These are phyloP conservation scores for Bucco capensis DNA, from an alignment of 2,113 vertebrate species.

Conservation along the genomic window DNA sequence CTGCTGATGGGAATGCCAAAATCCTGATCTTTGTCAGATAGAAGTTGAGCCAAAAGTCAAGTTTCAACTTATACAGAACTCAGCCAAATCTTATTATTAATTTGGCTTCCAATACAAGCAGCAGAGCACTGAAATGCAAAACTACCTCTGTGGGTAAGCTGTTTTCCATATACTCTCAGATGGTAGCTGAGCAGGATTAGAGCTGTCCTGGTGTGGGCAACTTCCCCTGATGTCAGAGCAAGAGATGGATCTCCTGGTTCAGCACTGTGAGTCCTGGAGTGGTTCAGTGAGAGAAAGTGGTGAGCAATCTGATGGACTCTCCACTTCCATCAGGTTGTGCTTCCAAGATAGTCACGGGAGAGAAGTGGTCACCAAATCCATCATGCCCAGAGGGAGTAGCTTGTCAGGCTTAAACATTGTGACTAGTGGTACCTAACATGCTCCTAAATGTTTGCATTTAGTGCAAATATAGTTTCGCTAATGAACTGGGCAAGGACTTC, in stretches of 20 bases:
- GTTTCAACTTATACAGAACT: not conserved
- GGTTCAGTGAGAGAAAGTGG: not conserved
- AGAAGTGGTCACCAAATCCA: not conserved
- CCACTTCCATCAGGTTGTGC: not conserved
- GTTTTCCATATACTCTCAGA: not conserved
- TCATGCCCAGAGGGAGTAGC: rapidly evolving
- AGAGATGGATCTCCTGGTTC: not conserved
- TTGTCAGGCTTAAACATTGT: not conserved
- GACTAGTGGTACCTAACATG: not conserved
- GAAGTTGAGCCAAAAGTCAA: not conserved
- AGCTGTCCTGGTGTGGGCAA: not conserved
- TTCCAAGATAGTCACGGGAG: not conserved
- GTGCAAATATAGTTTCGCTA: not conserved
- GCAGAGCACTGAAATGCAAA: not conserved
- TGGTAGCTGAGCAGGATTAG: not conserved
- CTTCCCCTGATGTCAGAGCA: rapidly evolving
- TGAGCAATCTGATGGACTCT: not conserved
- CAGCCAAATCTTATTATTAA: not conserved
- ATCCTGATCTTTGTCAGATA: not conserved
- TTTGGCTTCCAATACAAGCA: not conserved
- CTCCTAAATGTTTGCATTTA: not conserved
- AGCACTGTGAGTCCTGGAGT: not conserved
- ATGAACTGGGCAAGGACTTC: not conserved
- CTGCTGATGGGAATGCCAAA: not conserved
- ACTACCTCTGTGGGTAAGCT: not conserved